These are phyloP conservation scores for Sebastiscus albofasciatus DNA, from an alignment of 2,797 vertebrate genomes.

Conservation along the genomic window DNA sequence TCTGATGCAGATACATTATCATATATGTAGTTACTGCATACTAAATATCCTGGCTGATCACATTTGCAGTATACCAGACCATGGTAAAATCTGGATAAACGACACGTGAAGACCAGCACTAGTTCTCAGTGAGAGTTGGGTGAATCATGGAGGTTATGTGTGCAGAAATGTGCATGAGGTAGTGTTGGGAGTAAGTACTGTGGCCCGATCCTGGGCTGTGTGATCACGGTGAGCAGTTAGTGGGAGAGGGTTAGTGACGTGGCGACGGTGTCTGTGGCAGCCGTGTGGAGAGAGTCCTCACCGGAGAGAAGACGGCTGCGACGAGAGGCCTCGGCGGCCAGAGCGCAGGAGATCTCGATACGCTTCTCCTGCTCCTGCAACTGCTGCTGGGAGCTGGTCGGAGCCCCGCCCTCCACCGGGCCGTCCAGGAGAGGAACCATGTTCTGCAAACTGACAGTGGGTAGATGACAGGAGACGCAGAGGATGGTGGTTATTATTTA, in stretches of 20 bases:
- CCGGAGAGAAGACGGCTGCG: slow-evolving; percentile 94
- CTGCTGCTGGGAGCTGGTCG: slow-evolving; percentile 87
- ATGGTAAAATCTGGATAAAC: neutral
- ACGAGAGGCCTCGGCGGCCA: slow-evolving; percentile 95
- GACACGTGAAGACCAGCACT: neutral
- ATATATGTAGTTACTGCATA: neutral
- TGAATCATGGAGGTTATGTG: neutral
- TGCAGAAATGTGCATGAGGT: neutral
- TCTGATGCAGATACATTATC: too few relatives aligned
- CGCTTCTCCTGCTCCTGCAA: slow-evolving; percentile 96
- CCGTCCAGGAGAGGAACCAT: slow-evolving; percentile 91
- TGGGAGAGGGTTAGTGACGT: neutral
- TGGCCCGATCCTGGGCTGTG: neutral
- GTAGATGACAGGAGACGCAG: neutral
- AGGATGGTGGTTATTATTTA: neutral
- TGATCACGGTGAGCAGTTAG: neutral
- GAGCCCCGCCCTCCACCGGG: slow-evolving; percentile 83
- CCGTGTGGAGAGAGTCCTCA: slow-evolving; percentile 72
- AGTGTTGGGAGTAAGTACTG: neutral
- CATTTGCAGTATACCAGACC: neutral
- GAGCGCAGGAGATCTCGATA: slow-evolving; percentile 94
- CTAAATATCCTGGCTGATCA: neutral
- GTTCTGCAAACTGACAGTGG: slow-evolving; percentile 89
- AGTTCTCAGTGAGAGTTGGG: neutral
- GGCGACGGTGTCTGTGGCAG: neutral